phyloP scores from a whole-genome alignment of 2,888 invertebrate species.

The Drosophila recens region DNA sequence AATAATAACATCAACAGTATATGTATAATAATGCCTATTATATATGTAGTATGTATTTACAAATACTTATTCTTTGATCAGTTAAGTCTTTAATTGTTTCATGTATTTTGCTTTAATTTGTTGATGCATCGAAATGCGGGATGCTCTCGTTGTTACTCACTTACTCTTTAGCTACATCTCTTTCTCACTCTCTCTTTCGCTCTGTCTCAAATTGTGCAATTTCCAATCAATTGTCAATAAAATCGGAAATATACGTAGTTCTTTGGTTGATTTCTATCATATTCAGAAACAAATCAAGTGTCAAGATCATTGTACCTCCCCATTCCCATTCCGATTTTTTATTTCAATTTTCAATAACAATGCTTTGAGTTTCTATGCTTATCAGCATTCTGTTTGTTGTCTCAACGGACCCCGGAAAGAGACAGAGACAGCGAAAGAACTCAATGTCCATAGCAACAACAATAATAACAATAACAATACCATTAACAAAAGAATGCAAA shows the following conservation, averaged over 20 bases:
- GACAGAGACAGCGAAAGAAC: constrained; percentile 1
- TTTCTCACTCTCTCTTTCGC: neutral
- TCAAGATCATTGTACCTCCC: constrained; percentile 31
- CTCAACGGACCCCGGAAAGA: constrained; percentile 40
- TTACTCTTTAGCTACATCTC: neutral
- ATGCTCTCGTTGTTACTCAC: neutral
- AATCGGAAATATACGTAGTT: constrained; percentile 5
- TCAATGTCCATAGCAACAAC: constrained; percentile 8
- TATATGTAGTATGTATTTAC: constrained; percentile 22
- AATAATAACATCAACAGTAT: constrained; percentile 7
- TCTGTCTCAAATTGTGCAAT: constrained; percentile 8
- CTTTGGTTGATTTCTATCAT: neutral
- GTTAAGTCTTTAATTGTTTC: constrained; percentile 63
- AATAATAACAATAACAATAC: constrained; percentile 25
- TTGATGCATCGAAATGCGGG: constrained; percentile 23
- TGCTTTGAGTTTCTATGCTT: constrained; percentile 14
- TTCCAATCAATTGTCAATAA: constrained; percentile 21
- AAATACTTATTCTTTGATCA: constrained; percentile 54
- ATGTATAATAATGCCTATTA: constrained; percentile 47
- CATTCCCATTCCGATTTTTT: neutral
- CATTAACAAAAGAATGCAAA: constrained; percentile 36
- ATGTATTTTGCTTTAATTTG: constrained; percentile 27
- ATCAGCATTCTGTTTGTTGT: constrained; percentile 26
- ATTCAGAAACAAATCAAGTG: constrained; percentile 8
- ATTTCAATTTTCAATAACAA: constrained; percentile 5